Percentiles rank a stretch among this genome's conserved stretches.
phyloP scores from a whole-genome alignment of 2,113 vertebrate species.

The Cichladusa arquata region DNA sequence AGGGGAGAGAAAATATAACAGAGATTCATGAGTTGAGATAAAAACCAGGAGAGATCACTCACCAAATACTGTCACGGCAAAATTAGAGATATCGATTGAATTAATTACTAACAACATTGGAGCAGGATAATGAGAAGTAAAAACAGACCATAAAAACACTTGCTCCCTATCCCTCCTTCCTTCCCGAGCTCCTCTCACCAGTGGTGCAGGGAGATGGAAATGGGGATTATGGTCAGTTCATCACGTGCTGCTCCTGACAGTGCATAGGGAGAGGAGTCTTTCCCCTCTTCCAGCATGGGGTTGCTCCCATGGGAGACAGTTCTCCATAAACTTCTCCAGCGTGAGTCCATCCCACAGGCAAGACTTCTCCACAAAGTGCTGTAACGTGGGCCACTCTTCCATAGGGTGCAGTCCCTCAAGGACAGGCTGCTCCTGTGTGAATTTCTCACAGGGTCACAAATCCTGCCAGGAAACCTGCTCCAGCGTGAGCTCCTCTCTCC shows the following conservation, averaged over 20 bases:
- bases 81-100: not conserved
- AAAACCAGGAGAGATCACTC: not conserved
- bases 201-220: not conserved
- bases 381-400: not conserved
- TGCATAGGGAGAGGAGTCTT: not conserved
- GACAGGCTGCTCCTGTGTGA: not conserved
- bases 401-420: too few species aligned
- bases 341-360: not conserved
- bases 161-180: not conserved
- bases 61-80: not conserved
- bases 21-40: not conserved
- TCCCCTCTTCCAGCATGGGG: not conserved
- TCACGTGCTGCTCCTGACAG: not conserved
- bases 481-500: not conserved
- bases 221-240: not conserved
- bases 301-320: not conserved
- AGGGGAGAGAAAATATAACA: not conserved
- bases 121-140: not conserved
- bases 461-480: not conserved
- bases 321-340: not conserved
- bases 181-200: not conserved
- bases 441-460: not conserved
- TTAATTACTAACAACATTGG: not conserved
- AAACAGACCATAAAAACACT: not conserved
- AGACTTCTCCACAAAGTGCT: not conserved